phyloP scores from a whole-genome alignment of 2,797 vertebrate species.

The Sarcophilus harrisii region DNA sequence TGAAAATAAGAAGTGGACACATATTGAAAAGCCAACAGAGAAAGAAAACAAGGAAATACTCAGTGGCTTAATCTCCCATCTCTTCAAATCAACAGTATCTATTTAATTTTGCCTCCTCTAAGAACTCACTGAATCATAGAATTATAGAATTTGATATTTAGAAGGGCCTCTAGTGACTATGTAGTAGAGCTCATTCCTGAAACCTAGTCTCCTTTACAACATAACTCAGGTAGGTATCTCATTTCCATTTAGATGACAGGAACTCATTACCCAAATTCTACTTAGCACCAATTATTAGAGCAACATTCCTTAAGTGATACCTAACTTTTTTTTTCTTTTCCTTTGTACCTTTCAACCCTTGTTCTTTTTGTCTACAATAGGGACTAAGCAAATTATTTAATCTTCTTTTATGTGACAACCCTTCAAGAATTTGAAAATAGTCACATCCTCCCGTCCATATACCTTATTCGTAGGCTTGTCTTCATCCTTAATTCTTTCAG shows the following conservation, averaged over 20 bases:
- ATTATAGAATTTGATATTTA: background rate
- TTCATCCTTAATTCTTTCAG: background rate
- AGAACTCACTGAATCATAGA: background rate
- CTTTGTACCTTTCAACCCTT: background rate
- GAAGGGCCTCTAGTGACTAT: background rate
- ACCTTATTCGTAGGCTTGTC: background rate
- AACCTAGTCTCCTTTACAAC: background rate
- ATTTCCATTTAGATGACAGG: background rate
- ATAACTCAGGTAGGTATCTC: background rate
- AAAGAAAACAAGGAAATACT: background rate
- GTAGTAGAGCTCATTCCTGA: background rate
- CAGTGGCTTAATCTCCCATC: background rate
- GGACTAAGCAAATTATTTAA: background rate
- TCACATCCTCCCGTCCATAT: background rate
- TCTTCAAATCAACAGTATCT: background rate
- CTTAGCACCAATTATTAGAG: background rate
- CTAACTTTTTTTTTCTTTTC: background rate
- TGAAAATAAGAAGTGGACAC: background rate
- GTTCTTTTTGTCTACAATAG: background rate
- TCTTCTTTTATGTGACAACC: background rate
- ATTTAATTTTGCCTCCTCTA: background rate
- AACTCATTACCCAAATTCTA: background rate
- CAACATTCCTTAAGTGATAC: background rate
- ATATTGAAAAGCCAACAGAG: conserved; percentile 12
- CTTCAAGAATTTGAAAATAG: background rate